Conservation (phyloP, 2,888 invertebrate genomes). For the Pherbina coryleti region DNA sequence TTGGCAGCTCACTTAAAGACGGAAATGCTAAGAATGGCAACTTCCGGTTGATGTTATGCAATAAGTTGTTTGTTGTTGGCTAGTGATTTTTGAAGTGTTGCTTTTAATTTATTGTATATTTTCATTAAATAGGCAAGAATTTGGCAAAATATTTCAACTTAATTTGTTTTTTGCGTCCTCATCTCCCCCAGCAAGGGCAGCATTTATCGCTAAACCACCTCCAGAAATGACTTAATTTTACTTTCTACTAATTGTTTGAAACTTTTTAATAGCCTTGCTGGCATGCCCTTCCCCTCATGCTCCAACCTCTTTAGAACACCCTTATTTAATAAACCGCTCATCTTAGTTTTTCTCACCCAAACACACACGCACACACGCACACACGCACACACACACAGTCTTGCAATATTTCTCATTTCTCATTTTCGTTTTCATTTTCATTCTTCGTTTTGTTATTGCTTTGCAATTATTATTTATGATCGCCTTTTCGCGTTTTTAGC, state of each 20-base stretch:
- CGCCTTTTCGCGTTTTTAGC: constrained; percentile 23
- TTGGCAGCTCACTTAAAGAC: neutral
- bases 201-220: neutral
- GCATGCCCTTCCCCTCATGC: neutral
- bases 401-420: too few species aligned
- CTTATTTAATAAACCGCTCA: neutral
- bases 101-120: neutral
- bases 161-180: constrained; percentile 1
- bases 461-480: constrained; percentile 36
- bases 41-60: constrained; percentile 2
- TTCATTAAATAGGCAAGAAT: neutral
- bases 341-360: neutral
- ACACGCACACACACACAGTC: too few species aligned
- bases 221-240: neutral
- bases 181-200: neutral
- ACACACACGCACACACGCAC: neutral
- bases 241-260: neutral
- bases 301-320: neutral
- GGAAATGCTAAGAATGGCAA: constrained; percentile 16
- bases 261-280: neutral
- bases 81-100: neutral
- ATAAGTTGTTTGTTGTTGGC: neutral
- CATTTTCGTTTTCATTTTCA: neutral
- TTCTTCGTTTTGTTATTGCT: constrained; percentile 24
- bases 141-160: neutral